phyloP scores from a whole-genome alignment of 2,888 invertebrate species.

The Drosophila parthenogenetica region DNA sequence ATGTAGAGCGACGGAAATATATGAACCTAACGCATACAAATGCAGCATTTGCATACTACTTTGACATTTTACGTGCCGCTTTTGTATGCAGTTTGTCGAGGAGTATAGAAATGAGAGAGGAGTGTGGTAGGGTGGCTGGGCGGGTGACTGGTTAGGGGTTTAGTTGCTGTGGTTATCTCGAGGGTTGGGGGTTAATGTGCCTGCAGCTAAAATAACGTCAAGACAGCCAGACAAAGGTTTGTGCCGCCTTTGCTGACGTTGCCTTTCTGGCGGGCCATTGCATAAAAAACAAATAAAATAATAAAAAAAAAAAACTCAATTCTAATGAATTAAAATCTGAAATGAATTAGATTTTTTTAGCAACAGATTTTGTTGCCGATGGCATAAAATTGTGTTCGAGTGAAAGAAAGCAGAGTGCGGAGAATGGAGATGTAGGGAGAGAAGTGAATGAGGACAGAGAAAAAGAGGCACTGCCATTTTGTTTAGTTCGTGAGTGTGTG shows the following conservation, averaged over 20 bases:
- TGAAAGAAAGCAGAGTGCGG: neutral
- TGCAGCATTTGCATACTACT: constrained; percentile 50
- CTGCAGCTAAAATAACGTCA: constrained; percentile 42
- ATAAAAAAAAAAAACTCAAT: constrained; percentile 11
- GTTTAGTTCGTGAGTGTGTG: constrained; percentile 2
- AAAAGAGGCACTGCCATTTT: constrained; percentile 6
- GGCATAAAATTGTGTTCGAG: constrained; percentile 33
- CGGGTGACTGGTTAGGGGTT: constrained; percentile 5
- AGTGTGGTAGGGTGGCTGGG: constrained; percentile 1
- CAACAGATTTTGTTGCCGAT: constrained; percentile 45
- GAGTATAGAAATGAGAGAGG: neutral
- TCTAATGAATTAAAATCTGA: constrained; percentile 64
- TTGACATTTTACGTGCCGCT: constrained; percentile 54
- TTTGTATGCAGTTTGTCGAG: constrained; percentile 46
- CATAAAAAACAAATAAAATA: constrained; percentile 12
- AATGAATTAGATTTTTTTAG: constrained; percentile 58
- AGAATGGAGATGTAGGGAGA: neutral
- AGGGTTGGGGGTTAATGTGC: constrained; percentile 36
- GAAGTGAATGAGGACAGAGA: neutral
- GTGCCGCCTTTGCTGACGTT: constrained; percentile 27
- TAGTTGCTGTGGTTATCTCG: constrained; percentile 6
- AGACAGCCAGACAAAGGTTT: constrained; percentile 47
- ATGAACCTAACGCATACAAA: constrained; percentile 12
- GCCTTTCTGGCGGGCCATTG: constrained; percentile 26
- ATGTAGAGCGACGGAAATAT: neutral